These are phyloP conservation scores for Porites lobata DNA, from an alignment of 92 coral and sea anemone genomes.

Conservation along the genomic window DNA sequence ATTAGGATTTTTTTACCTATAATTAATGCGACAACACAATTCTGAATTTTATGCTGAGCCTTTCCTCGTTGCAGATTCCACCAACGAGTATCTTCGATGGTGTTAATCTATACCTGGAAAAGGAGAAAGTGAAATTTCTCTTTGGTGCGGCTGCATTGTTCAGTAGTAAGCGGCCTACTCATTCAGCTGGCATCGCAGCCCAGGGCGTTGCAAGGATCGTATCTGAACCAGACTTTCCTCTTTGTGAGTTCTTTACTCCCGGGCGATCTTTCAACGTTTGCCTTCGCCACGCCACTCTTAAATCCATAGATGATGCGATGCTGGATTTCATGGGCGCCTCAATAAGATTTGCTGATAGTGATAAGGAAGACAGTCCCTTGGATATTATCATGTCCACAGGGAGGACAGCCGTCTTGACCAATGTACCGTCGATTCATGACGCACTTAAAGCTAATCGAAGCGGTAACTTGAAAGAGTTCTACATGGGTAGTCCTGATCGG, in stretches of 20 bases:
- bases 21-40: neutral
- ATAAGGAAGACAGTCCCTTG: constrained; percentile 38
- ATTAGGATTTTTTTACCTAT: neutral
- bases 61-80: constrained; percentile 9
- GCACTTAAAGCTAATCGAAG: neutral
- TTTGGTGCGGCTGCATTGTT: constrained; percentile 51
- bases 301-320: constrained; percentile 41
- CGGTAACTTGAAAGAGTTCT: neutral
- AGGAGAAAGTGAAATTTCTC: constrained; percentile 44
- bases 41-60: neutral
- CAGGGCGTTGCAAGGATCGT: constrained; percentile 65
- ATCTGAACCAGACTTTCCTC: constrained; percentile 57
- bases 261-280: constrained; percentile 55
- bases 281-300: constrained; percentile 55
- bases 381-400: constrained; percentile 67
- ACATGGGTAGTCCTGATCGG: constrained; percentile 17
- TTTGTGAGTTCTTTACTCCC: constrained; percentile 65
- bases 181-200: constrained; percentile 57
- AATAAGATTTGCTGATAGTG: constrained; percentile 61
- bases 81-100: constrained; percentile 23
- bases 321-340: constrained; percentile 41
- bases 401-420: constrained; percentile 23
- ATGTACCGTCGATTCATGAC: constrained; percentile 50
- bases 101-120: neutral
- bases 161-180: constrained; percentile 54